Conservation (phyloP, 2,797 vertebrate species). For the Malurus splendens region DNA sequence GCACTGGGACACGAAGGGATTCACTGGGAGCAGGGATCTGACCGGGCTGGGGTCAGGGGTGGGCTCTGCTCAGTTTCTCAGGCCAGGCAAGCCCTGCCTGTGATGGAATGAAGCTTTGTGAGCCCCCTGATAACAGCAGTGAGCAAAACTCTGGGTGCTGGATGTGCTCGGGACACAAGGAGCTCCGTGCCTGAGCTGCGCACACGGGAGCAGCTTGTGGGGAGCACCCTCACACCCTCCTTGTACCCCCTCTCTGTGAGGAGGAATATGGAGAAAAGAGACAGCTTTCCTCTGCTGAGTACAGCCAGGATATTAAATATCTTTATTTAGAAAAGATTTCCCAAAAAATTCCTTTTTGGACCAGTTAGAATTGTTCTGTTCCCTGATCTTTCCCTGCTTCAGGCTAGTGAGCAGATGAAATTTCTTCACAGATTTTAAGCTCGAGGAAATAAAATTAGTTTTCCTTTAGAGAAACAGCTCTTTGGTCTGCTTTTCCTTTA, state of each 20-base stretch:
- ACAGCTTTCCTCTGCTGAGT: background rate
- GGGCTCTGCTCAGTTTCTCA: background rate
- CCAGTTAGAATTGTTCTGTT: background rate
- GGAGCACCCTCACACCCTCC: background rate
- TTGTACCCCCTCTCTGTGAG: background rate
- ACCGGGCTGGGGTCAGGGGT: fast-evolving
- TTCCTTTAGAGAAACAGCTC: background rate
- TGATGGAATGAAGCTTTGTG: background rate
- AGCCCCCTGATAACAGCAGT: too few species aligned
- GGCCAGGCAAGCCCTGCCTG: too few species aligned
- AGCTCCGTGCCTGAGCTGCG: background rate
- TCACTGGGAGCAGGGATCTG: background rate
- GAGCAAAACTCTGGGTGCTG: background rate
- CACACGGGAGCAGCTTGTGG: background rate
- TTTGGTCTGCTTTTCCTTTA: background rate
- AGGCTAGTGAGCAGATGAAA: background rate
- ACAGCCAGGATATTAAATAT: background rate
- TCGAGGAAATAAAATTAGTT: background rate
- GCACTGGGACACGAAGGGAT: background rate
- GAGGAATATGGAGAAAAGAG: fast-evolving
- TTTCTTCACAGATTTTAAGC: background rate
- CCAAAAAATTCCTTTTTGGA: fast-evolving
- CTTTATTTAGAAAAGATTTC: background rate
- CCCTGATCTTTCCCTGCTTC: background rate
- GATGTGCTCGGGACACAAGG: background rate